phyloP scores from a whole-genome alignment of 2,888 invertebrate genomes.

The Xanthorhoe designata region DNA sequence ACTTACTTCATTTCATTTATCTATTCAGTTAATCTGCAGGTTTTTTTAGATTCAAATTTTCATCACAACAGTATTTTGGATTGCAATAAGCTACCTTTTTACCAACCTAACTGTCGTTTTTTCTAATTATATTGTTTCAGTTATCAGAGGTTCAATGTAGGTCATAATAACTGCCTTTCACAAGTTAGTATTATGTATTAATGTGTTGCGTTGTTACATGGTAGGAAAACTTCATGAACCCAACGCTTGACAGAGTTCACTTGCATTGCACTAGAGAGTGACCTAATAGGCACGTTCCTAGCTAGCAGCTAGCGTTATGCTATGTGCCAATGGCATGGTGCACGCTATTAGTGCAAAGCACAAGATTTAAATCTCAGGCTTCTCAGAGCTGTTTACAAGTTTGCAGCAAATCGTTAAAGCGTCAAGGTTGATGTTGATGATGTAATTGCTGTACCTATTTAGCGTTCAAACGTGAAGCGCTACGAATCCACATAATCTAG shows the following conservation, averaged over 20 bases:
- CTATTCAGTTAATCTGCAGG: no score
- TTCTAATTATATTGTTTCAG: no score
- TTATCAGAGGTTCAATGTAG: background rate
- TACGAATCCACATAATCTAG: conserved; percentile 47
- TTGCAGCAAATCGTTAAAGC: conserved; percentile 60
- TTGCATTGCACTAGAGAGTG: conserved; percentile 3
- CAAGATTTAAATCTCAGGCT: conserved; percentile 62
- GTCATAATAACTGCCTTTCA: background rate
- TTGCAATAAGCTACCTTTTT: no score
- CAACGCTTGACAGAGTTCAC: background rate
- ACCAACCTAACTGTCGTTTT: no score
- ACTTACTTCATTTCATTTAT: no score
- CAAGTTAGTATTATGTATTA: background rate
- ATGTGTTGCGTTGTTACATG: background rate
- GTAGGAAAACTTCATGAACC: conserved; percentile 4
- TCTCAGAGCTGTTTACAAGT: conserved; percentile 65
- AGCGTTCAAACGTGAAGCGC: conserved; percentile 69
- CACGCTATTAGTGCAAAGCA: conserved; percentile 45
- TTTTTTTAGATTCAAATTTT: no score
- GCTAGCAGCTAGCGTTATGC: conserved; percentile 16
- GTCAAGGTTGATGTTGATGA: conserved; percentile 82
- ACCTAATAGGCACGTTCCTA: conserved; percentile 18
- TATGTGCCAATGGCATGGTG: conserved; percentile 39
- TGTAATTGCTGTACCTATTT: conserved; percentile 82
- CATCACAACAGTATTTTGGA: no score